phyloP scores from a whole-genome alignment of 2,888 invertebrate genomes.

The Euproctis similis region DNA sequence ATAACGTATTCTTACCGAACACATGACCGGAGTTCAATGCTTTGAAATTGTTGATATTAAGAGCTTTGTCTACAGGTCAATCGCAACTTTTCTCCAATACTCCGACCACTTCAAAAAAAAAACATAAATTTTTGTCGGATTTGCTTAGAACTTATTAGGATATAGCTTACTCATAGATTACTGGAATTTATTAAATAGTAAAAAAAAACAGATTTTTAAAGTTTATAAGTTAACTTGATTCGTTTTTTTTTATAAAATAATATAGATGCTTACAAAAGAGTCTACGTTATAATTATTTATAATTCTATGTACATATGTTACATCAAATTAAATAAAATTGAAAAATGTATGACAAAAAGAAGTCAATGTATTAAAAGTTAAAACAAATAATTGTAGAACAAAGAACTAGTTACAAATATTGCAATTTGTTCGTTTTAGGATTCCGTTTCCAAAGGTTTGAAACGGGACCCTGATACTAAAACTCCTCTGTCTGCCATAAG shows the following conservation, averaged over 20 bases:
- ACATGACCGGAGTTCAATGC: slow-evolving; percentile 9
- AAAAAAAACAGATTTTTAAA: too few relatives aligned
- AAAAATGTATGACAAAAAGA: too few relatives aligned
- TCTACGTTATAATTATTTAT: slow-evolving; percentile 39
- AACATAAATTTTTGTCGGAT: slow-evolving; percentile 11
- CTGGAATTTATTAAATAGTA: slow-evolving; percentile 18
- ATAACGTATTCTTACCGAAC: slow-evolving; percentile 6
- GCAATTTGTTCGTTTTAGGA: too few relatives aligned
- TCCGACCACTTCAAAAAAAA: slow-evolving; percentile 7
- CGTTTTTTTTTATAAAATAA: slow-evolving; percentile 20
- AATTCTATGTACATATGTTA: slow-evolving; percentile 68
- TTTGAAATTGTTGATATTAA: slow-evolving; percentile 7
- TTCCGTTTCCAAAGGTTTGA: too few relatives aligned
- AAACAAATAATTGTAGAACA: too few relatives aligned
- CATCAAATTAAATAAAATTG: too few relatives aligned
- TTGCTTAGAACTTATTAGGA: slow-evolving; percentile 12
- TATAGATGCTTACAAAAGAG: slow-evolving; percentile 54
- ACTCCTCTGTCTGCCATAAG: too few relatives aligned
- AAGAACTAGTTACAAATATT: too few relatives aligned
- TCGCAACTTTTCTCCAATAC: slow-evolving; percentile 10
- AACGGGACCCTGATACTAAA: too few relatives aligned
- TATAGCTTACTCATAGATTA: slow-evolving; percentile 13
- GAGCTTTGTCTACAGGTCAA: slow-evolving; percentile 14
- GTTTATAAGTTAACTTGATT: too few relatives aligned
- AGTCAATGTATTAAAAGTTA: too few relatives aligned